A percentile compares a stretch with the other conserved stretches of the same genome.
phyloP scores from a whole-genome alignment of 2,113 vertebrate genomes.

The Globicephala melas region DNA sequence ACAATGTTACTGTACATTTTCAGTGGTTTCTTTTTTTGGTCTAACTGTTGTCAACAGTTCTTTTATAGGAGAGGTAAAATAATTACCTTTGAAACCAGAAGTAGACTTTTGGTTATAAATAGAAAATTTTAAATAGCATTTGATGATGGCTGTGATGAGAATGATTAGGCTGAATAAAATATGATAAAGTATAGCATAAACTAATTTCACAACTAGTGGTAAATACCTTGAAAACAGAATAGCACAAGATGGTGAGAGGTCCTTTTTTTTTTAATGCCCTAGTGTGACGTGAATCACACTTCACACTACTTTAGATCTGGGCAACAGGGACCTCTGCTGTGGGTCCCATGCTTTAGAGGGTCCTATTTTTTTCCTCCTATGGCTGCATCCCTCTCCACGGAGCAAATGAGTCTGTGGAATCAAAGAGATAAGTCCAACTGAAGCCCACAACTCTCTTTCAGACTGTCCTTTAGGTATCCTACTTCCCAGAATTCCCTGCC shows the following conservation, averaged over 20 bases:
- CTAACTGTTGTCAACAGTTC: neutral
- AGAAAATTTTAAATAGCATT: neutral
- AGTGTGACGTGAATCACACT: neutral
- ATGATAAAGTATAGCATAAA: neutral
- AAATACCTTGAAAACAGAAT: neutral
- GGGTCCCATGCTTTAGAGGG: neutral
- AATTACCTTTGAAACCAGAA: neutral
- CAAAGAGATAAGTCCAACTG: neutral
- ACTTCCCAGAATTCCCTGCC: neutral
- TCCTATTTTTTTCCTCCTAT: neutral
- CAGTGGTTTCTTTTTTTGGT: neutral
- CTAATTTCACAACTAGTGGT: neutral
- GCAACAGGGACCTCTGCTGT: neutral
- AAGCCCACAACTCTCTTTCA: neutral
- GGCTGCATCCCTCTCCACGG: neutral
- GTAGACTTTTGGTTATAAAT: neutral
- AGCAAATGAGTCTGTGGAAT: neutral
- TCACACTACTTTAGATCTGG: neutral
- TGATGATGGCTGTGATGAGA: neutral
- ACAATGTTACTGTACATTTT: neutral
- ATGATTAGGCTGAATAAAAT: neutral
- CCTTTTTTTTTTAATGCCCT: neutral
- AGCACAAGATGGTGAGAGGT: neutral
- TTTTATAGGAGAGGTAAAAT: neutral
- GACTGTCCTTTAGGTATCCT: neutral